phyloP scores from a whole-genome alignment of 1,140 invertebrate genomes.

The Acromyrmex echinatior region DNA sequence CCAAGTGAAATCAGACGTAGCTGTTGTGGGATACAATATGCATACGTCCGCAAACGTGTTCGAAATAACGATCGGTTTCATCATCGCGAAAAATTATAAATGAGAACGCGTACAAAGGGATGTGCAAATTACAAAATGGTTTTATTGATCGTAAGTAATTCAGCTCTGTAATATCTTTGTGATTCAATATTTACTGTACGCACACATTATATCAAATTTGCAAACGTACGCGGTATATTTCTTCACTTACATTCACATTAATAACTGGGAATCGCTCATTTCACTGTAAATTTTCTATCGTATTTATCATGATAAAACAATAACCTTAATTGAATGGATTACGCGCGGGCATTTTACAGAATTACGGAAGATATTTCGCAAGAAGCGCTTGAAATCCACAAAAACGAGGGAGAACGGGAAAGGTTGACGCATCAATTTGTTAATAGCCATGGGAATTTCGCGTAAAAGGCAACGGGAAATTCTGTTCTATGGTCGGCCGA shows the following conservation, averaged over 20 bases:
- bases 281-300: conserved; percentile 30
- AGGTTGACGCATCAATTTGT: conserved; percentile 56
- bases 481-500: conserved; percentile 3
- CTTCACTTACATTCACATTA: background rate
- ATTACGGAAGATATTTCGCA: conserved; percentile 44
- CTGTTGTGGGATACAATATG: background rate
- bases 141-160: conserved; percentile 43
- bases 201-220: conserved; percentile 22
- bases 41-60: background rate
- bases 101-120: conserved; percentile 12
- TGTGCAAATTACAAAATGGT: conserved; percentile 24
- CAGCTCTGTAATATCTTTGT: conserved; percentile 29
- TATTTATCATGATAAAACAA: conserved; percentile 62
- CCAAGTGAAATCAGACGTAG: conserved; percentile 30
- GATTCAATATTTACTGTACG: conserved; percentile 41
- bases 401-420: background rate
- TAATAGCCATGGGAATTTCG: conserved; percentile 49
- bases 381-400: conserved; percentile 41
- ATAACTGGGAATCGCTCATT: conserved; percentile 15
- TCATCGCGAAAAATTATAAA: conserved; percentile 31
- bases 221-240: conserved; percentile 16
- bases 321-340: conserved; percentile 55
- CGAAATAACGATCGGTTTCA: conserved; percentile 9
- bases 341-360: conserved; percentile 33
- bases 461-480: conserved; percentile 46